These are phyloP conservation scores for Drosophila nigricruria DNA, from an alignment of 2,888 invertebrate species.

Conservation along the genomic window DNA sequence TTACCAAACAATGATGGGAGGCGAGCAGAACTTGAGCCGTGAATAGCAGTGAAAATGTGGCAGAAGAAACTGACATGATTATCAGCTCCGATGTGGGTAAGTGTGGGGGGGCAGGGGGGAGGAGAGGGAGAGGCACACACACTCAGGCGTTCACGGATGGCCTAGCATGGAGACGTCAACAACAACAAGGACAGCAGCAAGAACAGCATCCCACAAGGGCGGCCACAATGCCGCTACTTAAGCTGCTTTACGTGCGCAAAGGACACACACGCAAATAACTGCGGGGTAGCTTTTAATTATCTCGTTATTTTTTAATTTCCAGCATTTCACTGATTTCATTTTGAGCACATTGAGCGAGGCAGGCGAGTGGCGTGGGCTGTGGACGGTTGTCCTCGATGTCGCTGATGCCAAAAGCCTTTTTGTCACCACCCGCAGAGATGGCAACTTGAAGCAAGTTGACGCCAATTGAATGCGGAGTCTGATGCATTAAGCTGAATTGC, in stretches of 20 bases:
- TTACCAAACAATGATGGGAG: conserved; percentile 40
- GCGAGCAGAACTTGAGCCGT: conserved; percentile 20
- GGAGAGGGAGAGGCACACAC: no score
- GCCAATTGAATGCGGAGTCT: conserved; percentile 28
- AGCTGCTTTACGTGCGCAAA: conserved; percentile 69
- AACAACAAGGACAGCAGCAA: neutral
- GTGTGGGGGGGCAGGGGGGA: neutral
- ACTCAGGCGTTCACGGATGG: conserved; percentile 6
- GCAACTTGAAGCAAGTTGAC: conserved; percentile 15
- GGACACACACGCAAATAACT: conserved; percentile 70
- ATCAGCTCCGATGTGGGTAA: conserved; percentile 11
- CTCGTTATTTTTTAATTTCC: conserved; percentile 81
- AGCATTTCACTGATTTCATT: conserved; percentile 75
- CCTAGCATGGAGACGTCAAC: conserved; percentile 15
- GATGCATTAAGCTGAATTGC: conserved; percentile 24
- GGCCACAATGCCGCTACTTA: conserved; percentile 66
- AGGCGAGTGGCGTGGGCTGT: conserved; percentile 20
- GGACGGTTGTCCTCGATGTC: conserved; percentile 4
- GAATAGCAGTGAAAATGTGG: conserved; percentile 19
- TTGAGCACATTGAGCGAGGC: conserved; percentile 57
- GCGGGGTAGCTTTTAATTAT: conserved; percentile 83
- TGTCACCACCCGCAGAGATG: conserved; percentile 1
- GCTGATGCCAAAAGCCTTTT: conserved; percentile 16
- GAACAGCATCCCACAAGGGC: conserved; percentile 14
- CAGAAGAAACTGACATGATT: conserved; percentile 36